Percentiles rank a stretch among this genome's conserved stretches.
These are phyloP conservation scores for Hemicentrotus pulcherrimus DNA, from an alignment of 35 echinoderm and acorn worm genomes.

Conservation along the genomic window DNA sequence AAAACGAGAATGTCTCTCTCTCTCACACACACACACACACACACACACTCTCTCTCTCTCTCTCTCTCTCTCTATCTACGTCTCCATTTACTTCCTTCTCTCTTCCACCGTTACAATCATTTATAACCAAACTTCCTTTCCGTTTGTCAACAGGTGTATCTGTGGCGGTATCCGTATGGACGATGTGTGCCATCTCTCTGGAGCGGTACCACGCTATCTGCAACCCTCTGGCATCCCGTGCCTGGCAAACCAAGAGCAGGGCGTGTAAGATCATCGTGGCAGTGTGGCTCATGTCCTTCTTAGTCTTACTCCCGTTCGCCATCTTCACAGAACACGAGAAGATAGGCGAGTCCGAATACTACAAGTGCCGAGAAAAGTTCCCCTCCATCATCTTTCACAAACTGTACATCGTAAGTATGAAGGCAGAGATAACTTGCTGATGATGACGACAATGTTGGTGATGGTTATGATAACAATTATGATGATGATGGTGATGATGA, in stretches of 20 bases:
- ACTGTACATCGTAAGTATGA: constrained; percentile 63
- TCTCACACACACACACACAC: background rate
- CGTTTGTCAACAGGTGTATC: constrained; percentile 53
- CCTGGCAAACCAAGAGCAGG: constrained; percentile 92
- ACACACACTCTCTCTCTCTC: background rate
- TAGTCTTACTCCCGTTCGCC: constrained; percentile 70
- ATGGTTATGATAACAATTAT: no score
- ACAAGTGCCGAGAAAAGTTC: constrained; percentile 66
- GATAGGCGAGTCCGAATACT: constrained; percentile 34
- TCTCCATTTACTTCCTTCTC: background rate
- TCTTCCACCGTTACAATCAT: no score
- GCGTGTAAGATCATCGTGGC: constrained; percentile 84
- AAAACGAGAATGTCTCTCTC: background rate
- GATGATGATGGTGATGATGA: no score
- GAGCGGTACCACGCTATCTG: constrained; percentile 98
- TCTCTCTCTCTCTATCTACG: background rate
- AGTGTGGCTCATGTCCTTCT: constrained; percentile 67
- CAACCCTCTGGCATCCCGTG: constrained; percentile 81
- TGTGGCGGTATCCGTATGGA: constrained; percentile 91
- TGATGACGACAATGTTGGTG: no score
- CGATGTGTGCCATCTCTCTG: constrained; percentile 94
- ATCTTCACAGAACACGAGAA: constrained; percentile 55
- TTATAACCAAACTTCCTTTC: background rate
- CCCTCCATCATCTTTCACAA: constrained; percentile 36
- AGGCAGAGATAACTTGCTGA: background rate